Conservation (phyloP, 2,113 vertebrate species). For the Prinia subflava region DNA sequence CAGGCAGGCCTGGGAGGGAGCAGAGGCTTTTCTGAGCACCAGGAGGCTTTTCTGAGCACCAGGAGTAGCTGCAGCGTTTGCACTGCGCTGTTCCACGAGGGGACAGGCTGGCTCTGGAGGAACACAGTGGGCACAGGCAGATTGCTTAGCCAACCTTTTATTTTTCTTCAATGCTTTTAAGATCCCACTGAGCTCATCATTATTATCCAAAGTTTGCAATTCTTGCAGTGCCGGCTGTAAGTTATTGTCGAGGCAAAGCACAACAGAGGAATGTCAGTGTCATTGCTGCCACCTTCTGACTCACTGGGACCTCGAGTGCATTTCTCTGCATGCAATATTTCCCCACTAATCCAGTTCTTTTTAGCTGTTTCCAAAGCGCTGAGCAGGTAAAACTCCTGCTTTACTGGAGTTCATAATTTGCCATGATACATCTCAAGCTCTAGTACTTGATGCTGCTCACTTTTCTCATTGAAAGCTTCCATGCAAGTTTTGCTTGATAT, state of each 20-base stretch:
- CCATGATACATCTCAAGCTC: neutral
- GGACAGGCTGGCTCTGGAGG: neutral
- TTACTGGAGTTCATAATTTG: fast-evolving
- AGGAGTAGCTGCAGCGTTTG: neutral
- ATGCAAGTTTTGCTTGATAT: neutral
- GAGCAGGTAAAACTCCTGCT: neutral
- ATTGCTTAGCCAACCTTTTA: neutral
- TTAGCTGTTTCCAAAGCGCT: neutral
- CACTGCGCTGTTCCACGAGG: fast-evolving
- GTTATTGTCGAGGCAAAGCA: neutral
- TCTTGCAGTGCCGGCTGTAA: neutral
- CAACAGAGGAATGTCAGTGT: neutral
- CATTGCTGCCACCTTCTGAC: constrained; percentile 43
- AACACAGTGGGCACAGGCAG: fast-evolving
- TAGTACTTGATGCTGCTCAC: neutral
- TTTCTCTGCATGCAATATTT: neutral
- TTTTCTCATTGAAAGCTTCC: neutral
- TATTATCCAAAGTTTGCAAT: neutral
- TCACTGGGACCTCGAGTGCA: neutral
- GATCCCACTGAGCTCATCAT: neutral
- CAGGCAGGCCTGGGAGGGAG: neutral
- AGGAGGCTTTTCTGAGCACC: neutral
- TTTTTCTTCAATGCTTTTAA: neutral
- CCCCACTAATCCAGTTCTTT: neutral
- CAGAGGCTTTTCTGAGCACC: neutral